Conservation (phyloP, 2,797 vertebrate species). For the Numenius phaeopus region DNA sequence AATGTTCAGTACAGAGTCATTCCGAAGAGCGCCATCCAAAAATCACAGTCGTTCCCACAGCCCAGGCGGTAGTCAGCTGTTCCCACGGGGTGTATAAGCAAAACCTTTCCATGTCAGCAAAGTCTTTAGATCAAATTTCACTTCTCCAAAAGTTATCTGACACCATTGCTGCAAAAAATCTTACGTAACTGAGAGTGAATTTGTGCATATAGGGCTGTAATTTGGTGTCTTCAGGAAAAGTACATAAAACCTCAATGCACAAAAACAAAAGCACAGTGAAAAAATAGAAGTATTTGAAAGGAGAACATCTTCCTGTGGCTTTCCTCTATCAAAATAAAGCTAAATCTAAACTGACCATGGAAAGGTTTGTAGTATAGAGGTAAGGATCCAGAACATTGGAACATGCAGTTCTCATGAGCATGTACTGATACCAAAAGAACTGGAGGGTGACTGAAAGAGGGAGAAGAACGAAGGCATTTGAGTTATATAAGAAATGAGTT, state of each 20-base stretch:
- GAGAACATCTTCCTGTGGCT: background rate
- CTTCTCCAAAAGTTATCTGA: background rate
- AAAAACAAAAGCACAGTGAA: background rate
- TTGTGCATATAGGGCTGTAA: background rate
- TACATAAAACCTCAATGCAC: background rate
- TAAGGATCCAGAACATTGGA: background rate
- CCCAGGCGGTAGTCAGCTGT: background rate
- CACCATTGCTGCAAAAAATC: background rate
- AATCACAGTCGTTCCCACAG: background rate
- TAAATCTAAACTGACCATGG: background rate
- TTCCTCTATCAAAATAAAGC: background rate
- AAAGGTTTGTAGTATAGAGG: background rate
- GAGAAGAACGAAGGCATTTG: background rate
- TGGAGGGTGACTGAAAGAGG: background rate
- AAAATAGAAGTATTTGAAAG: background rate
- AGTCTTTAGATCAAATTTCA: conserved; percentile 8
- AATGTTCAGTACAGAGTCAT: background rate
- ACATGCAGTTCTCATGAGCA: background rate
- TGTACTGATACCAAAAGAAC: background rate
- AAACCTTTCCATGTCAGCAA: conserved; percentile 17
- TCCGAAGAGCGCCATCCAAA: background rate
- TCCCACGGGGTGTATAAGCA: background rate
- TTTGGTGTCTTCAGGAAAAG: background rate
- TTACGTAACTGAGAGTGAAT: background rate
- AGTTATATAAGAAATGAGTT: background rate